phyloP scores from a whole-genome alignment of 2,797 vertebrate genomes.

The Macropodus opercularis region DNA sequence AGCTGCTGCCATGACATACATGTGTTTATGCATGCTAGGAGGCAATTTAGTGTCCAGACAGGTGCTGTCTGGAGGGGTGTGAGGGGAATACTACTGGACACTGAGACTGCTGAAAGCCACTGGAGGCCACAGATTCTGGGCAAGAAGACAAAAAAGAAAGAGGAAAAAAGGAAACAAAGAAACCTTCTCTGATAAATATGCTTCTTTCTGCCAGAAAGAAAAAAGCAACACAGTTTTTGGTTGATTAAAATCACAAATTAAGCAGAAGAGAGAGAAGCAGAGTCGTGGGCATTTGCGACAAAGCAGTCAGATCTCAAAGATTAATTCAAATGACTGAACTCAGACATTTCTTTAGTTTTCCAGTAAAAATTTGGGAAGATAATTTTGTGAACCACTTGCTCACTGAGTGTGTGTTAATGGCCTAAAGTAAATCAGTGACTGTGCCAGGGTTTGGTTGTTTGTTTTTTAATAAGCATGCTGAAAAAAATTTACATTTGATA shows the following conservation, averaged over 20 bases:
- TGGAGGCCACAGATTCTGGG: slow-evolving; percentile 32
- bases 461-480: slow-evolving; percentile 94
- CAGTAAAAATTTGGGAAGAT: slow-evolving; percentile 53
- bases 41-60: slow-evolving; percentile 82
- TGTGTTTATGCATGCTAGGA: slow-evolving; percentile 80
- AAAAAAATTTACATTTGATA: slow-evolving; percentile 99
- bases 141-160: neutral
- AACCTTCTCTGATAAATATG: slow-evolving; percentile 36
- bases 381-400: slow-evolving; percentile 96
- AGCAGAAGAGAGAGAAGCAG: slow-evolving; percentile 61
- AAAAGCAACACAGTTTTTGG: slow-evolving; percentile 35
- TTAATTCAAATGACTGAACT: slow-evolving; percentile 12
- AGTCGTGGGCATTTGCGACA: slow-evolving; percentile 42
- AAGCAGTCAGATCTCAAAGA: slow-evolving; percentile 46
- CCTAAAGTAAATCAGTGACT: slow-evolving; percentile 93
- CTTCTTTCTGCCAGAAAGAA: slow-evolving; percentile 34
- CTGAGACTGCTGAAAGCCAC: slow-evolving; percentile 85
- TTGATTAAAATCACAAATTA: slow-evolving; percentile 44
- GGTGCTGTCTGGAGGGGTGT: slow-evolving; percentile 81
- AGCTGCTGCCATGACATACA: slow-evolving; percentile 83
- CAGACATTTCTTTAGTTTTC: slow-evolving; percentile 20
- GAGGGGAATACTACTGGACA: slow-evolving; percentile 85
- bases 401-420: slow-evolving; percentile 93
- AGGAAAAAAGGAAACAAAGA: slow-evolving; percentile 5
- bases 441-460: slow-evolving; percentile 82